These are phyloP conservation scores for Cryptotermes secundus DNA, from an alignment of 1,140 invertebrate genomes.

Conservation along the genomic window DNA sequence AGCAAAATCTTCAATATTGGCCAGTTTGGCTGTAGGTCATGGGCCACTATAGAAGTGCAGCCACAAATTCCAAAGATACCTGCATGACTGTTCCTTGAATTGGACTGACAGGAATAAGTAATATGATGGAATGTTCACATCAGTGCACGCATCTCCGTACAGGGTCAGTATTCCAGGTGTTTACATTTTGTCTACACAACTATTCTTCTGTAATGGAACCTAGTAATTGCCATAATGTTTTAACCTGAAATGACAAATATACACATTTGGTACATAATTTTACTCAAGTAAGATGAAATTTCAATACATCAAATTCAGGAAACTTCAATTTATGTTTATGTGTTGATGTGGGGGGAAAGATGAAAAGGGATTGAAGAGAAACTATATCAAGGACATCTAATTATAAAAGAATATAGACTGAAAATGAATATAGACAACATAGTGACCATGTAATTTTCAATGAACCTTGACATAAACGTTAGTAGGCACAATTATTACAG, in stretches of 20 bases:
- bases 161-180: neutral
- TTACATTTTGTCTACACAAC: neutral
- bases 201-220: constrained; percentile 9
- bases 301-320: no score
- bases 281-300: no score
- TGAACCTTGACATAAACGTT: no score
- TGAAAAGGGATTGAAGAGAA: no score
- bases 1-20: neutral
- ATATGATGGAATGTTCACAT: neutral
- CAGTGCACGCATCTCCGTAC: neutral
- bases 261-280: neutral
- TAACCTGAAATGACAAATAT: constrained; percentile 37
- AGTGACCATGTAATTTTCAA: no score
- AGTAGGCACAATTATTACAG: no score
- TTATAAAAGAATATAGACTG: no score
- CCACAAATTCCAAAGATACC: neutral
- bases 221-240: constrained; percentile 40
- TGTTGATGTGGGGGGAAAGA: no score
- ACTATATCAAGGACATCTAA: no score
- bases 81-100: neutral
- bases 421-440: no score
- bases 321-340: no score
- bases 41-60: neutral
- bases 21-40: neutral
- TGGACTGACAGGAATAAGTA: neutral